Evolutionary conservation across 2,888 invertebrate species (phyloP).

Genomic region (Psylliodes chrysocephalus): DNA sequence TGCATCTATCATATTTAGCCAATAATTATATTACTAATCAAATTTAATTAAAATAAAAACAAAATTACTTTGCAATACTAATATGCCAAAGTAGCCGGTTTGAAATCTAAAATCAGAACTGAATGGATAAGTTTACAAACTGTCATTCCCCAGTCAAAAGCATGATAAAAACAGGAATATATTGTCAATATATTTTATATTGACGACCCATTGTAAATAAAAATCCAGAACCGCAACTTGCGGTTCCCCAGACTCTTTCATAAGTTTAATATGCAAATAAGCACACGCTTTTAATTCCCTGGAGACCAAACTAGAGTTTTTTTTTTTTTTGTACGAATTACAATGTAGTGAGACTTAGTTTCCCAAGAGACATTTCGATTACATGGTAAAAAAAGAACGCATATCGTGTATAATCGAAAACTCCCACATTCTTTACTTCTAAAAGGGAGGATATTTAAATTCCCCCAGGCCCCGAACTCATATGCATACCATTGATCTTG

Average conservation of each 20-base stretch:
- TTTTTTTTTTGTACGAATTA: conserved; percentile 24
- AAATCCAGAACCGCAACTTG: not conserved
- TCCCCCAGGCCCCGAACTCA: conserved; percentile 52
- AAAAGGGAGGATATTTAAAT: conserved; percentile 43
- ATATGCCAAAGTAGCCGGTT: too few relatives aligned
- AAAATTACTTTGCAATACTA: too few relatives aligned
- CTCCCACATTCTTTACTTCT: conserved; percentile 35
- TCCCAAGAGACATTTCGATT: conserved; percentile 29
- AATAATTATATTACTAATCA: too few relatives aligned
- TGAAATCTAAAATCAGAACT: too few relatives aligned
- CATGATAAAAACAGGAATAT: too few relatives aligned
- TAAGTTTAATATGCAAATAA: conserved; percentile 18
- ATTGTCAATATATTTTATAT: not conserved
- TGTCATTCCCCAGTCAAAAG: too few relatives aligned
- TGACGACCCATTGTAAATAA: not conserved
- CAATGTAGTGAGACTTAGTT: conserved; percentile 25
- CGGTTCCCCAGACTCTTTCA: not conserved
- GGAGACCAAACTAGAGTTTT: conserved; percentile 9
- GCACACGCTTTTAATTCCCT: conserved; percentile 18
- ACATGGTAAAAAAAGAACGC: conserved; percentile 23
- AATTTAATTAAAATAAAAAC: too few relatives aligned
- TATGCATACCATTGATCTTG: conserved; percentile 59
- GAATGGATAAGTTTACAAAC: too few relatives aligned
- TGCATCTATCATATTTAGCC: too few relatives aligned
- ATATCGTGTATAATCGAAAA: conserved; percentile 32